Percentiles rank a stretch among this genome's conserved stretches.
phyloP scores from a whole-genome alignment of 2,888 invertebrate genomes.

The Drosophila vallismaia region DNA sequence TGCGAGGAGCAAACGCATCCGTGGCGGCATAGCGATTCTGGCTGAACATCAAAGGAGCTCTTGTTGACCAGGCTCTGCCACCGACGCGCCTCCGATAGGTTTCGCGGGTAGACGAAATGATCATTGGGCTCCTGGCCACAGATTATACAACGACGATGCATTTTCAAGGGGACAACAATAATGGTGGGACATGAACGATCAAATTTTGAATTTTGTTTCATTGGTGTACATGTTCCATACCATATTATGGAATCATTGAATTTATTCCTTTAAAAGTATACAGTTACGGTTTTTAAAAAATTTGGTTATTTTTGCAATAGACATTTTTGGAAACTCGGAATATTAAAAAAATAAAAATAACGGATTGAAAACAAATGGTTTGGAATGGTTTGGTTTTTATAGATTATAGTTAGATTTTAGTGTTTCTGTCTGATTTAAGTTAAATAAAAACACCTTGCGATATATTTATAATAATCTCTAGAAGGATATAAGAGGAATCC shows the following conservation, averaged over 20 bases:
- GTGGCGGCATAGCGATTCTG: slow-evolving; percentile 26
- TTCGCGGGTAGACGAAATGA: slow-evolving; percentile 39
- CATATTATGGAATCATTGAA: background rate
- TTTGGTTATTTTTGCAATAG: background rate
- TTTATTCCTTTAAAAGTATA: background rate
- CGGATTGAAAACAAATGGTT: too few species aligned
- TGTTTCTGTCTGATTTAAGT: too few species aligned
- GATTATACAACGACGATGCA: slow-evolving; percentile 63
- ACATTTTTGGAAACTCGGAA: too few species aligned
- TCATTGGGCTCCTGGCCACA: slow-evolving; percentile 53
- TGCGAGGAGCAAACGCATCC: slow-evolving; percentile 58
- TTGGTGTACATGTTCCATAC: slow-evolving; percentile 9
- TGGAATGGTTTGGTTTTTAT: too few species aligned
- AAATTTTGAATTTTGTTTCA: slow-evolving; percentile 48
- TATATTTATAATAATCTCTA: background rate
- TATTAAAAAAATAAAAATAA: too few species aligned
- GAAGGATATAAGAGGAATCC: background rate
- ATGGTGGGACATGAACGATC: slow-evolving; percentile 11
- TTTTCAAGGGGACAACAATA: slow-evolving; percentile 26
- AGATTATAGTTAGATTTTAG: too few species aligned
- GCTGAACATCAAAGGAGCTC: slow-evolving; percentile 23
- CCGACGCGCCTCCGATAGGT: slow-evolving; percentile 45
- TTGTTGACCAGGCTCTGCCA: slow-evolving; percentile 53
- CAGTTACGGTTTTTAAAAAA: background rate
- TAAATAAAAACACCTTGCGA: too few species aligned